Percentiles rank a stretch among this genome's conserved stretches.
Conservation (phyloP, 2,797 vertebrate species). For the Tragelaphus eurycerus region DNA sequence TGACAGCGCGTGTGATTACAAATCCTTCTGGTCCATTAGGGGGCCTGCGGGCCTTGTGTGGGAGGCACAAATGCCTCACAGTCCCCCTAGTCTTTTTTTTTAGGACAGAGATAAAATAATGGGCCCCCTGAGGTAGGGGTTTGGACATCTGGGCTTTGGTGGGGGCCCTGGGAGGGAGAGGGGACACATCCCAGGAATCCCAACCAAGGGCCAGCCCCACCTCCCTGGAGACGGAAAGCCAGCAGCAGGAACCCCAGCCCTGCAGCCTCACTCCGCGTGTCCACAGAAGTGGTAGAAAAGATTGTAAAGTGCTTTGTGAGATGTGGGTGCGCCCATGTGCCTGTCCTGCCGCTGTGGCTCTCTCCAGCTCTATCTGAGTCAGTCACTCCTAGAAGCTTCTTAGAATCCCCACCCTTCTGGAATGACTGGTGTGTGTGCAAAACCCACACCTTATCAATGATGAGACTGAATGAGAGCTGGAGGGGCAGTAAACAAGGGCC, state of each 20-base stretch:
- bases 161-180: neutral
- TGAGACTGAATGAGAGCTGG: neutral
- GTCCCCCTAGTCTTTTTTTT: neutral
- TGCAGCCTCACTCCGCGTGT: rapidly evolving
- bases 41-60: neutral
- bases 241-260: neutral
- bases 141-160: neutral
- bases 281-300: neutral
- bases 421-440: neutral
- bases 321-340: neutral
- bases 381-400: neutral
- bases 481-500: neutral
- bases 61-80: too few species aligned
- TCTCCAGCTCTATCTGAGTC: neutral
- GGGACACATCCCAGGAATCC: neutral
- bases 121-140: neutral
- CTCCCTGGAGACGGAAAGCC: neutral
- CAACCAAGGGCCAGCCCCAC: rapidly evolving
- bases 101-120: neutral
- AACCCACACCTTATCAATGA: neutral
- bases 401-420: neutral
- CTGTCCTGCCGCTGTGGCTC: rapidly evolving
- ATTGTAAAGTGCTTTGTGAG: neutral
- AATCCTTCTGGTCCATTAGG: neutral
- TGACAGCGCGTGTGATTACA: neutral